Evolutionary conservation across 2,113 vertebrate species (phyloP).

Genomic region (Patagioenas fasciata): DNA sequence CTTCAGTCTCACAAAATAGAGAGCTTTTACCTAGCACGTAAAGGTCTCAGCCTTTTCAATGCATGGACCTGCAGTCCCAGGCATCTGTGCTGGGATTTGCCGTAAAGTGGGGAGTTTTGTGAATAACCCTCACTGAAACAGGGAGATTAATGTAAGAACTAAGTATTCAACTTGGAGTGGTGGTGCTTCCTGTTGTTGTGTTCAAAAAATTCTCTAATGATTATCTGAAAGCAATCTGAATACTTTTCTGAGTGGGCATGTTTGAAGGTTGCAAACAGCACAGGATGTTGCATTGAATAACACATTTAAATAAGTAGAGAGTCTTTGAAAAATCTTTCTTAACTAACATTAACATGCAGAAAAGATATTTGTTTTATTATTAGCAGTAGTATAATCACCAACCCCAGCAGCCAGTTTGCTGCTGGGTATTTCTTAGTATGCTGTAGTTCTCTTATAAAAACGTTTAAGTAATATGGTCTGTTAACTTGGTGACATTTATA

Average conservation of each 20-base stretch:
- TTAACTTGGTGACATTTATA: slow-evolving; percentile 1
- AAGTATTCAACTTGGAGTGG: rapidly evolving
- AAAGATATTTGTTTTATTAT: background rate
- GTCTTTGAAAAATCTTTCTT: background rate
- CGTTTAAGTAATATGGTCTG: background rate
- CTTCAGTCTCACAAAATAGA: background rate
- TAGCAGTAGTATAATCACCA: background rate
- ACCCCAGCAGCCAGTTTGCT: background rate
- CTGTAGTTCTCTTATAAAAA: background rate
- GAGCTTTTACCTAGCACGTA: background rate
- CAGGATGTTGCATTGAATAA: background rate
- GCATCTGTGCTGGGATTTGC: background rate
- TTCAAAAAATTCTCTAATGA: background rate
- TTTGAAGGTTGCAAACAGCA: background rate
- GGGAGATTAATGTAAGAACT: background rate
- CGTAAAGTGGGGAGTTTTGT: background rate
- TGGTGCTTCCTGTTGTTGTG: too few species aligned
- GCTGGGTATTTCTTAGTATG: background rate
- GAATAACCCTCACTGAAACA: background rate
- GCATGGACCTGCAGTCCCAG: background rate
- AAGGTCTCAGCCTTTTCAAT: background rate
- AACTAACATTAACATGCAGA: background rate
- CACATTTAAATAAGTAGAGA: background rate
- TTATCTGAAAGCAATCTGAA: background rate
- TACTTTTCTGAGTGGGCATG: background rate